Evolutionary conservation across 2,113 vertebrate species (phyloP).

Genomic region (Upupa epops): DNA sequence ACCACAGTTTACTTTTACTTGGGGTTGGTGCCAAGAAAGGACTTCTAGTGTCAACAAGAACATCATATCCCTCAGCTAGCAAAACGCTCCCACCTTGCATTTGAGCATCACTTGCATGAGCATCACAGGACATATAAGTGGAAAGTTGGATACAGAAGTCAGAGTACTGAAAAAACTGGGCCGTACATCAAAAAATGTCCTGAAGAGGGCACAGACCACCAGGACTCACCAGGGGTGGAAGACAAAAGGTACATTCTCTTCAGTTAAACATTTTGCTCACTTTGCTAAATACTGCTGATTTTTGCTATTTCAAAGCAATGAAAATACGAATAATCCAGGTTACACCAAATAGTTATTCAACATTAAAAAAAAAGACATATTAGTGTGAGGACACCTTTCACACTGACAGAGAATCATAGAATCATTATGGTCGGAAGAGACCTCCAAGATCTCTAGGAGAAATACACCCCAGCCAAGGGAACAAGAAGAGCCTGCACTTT

Average conservation of each 20-base stretch:
- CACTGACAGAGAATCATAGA: background rate
- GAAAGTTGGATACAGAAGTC: background rate
- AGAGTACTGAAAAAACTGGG: background rate
- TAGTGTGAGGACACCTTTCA: background rate
- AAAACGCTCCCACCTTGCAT: background rate
- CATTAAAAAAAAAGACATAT: rapidly evolving
- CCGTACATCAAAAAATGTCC: no score
- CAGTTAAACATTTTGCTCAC: background rate
- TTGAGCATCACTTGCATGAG: background rate
- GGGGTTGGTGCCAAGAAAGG: background rate
- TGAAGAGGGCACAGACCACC: background rate
- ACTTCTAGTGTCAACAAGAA: background rate
- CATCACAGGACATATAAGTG: background rate
- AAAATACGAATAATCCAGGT: background rate
- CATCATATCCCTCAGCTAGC: background rate
- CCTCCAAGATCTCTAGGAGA: background rate
- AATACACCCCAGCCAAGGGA: background rate
- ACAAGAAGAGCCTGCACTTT: background rate
- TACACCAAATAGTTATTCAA: background rate
- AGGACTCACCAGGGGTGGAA: background rate
- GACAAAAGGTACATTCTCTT: background rate
- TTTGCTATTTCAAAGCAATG: background rate
- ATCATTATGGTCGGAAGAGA: no score
- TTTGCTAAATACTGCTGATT: background rate
- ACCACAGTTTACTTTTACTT: background rate